These are phyloP conservation scores for Hippasteria phrygiana DNA, from an alignment of 53 echinoderm and acorn worm species.

Conservation along the genomic window DNA sequence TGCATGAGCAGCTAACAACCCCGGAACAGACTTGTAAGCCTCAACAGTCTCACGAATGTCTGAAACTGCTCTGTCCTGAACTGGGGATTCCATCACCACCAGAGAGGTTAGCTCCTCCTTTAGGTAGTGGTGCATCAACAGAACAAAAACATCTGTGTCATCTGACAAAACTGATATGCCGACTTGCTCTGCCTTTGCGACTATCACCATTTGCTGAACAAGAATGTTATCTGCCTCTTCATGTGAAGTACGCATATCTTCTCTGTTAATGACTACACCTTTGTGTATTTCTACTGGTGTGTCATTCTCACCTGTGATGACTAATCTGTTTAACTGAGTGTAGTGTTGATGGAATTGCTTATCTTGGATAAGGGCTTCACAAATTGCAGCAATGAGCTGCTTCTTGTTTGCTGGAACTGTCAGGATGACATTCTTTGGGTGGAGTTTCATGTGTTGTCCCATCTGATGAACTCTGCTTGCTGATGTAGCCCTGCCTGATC, in stretches of 20 bases:
- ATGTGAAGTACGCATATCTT: conserved; percentile 49
- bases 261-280: conserved; percentile 20
- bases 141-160: too few species aligned
- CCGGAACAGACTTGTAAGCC: too few species aligned
- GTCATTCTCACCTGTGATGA: conserved; percentile 33
- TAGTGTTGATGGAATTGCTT: conserved; percentile 14
- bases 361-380: conserved; percentile 23
- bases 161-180: too few species aligned
- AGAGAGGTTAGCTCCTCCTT: too few species aligned
- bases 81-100: too few species aligned
- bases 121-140: too few species aligned
- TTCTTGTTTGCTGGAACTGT: conserved; percentile 60
- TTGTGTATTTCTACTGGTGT: conserved; percentile 44
- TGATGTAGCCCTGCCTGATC: conserved; percentile 21
- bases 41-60: too few species aligned
- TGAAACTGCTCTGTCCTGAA: too few species aligned
- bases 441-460: conserved; percentile 25
- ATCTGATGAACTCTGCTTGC: conserved; percentile 43
- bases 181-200: conserved; percentile 16
- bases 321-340: background rate
- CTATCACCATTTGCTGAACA: conserved; percentile 53
- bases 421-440: conserved; percentile 36
- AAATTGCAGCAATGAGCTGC: conserved; percentile 57
- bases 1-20: too few species aligned
- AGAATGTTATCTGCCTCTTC: conserved; percentile 75